Evolutionary conservation across 2,888 invertebrate genomes (phyloP), one percentile per base, ranked within the genome.

Genomic region (Antheraea yamamai): DNA sequence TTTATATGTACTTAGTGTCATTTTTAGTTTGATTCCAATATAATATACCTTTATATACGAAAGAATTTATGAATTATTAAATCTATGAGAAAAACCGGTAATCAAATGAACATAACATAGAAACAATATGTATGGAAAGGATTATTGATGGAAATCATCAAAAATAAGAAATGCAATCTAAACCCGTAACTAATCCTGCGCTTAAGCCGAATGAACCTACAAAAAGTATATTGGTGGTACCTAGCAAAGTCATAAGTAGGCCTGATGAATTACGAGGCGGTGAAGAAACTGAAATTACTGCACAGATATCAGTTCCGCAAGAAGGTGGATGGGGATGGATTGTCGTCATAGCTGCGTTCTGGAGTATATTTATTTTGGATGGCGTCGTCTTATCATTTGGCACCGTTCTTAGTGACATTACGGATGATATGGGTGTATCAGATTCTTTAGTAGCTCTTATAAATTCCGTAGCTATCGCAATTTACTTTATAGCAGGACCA

Each of bases 291-390:
- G 94, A 94, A 87, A 93, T 95, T 68, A 85, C 92, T 73, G 92
- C 93, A n/a, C 91, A 93, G 84, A 90, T 95, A 81, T 87, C 90
- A 66, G 80, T 94, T 61, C 94, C 94, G 20, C 80, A 85, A 75
- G 94, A 95, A 78, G 93, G 93, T 76, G 90, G 91, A 39, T 94
- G 94, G 93, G 94, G 93, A 64, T 95, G 94, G 94, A 83, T 93
- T 8, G 94, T 95, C 18, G 91, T 94, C 2, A 75, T 80, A 66
- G 84, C 88, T 51, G 81, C 91, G 14, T 94, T 94, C 82, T 77
- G 79, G 20, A 80, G 80, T 78, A 87, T 91, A 77, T 87, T 90
- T 77, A 78, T 94, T 74, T 77, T 93, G 74, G 94, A 95, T 78
- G 94, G 94, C 55, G 79, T 91, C 74, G 83, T 83, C 51, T 94